These are phyloP conservation scores for Scytalopus superciliaris DNA, from an alignment of 2,113 vertebrate species.

Conservation along the genomic window DNA sequence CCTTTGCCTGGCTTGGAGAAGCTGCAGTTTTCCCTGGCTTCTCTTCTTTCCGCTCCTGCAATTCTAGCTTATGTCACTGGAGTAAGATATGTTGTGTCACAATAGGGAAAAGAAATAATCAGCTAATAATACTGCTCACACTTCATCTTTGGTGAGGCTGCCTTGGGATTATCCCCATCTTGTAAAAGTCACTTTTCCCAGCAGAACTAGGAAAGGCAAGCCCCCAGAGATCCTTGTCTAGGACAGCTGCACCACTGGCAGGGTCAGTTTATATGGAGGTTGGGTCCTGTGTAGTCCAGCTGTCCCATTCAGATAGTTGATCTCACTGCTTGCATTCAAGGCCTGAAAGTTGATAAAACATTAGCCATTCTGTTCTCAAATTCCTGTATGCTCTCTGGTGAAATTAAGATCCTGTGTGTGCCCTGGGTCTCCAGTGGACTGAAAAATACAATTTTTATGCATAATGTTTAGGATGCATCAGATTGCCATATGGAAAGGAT, in stretches of 20 bases:
- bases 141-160: not conserved
- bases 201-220: not conserved
- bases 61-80: not conserved
- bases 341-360: not conserved
- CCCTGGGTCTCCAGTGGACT: not conserved
- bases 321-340: not conserved
- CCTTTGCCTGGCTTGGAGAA: not conserved
- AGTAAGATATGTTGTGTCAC: not conserved
- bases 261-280: accelerated
- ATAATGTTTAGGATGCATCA: not conserved
- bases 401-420: not conserved
- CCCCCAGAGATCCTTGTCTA: not conserved
- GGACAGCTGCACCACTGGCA: not conserved
- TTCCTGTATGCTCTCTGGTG: not conserved
- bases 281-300: not conserved
- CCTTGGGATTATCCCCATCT: not conserved
- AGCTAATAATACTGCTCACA: not conserved
- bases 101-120: not conserved
- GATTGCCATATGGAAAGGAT: not conserved
- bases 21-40: not conserved
- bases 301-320: not conserved
- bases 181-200: not conserved
- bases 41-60: not conserved
- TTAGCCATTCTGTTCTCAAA: not conserved
- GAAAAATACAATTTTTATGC: not conserved